Base-by-base conservation (phyloP, 2,888 invertebrate species). In the Scaptomyza tumidula region DNA sequence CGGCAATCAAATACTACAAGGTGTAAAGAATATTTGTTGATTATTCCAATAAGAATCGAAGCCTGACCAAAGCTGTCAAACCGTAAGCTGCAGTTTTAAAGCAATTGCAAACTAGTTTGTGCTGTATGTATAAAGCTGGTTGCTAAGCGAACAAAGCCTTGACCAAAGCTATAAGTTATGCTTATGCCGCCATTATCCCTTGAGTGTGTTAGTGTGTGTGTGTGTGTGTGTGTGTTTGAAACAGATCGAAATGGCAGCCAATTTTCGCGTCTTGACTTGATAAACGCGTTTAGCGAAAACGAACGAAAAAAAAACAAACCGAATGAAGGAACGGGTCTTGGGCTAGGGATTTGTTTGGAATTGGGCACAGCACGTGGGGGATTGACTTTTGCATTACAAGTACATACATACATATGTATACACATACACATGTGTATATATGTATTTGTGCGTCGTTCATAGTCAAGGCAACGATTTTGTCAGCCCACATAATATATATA, bases 231-330 rank as follows among this genome's bases (percentile, higher is more conserved):
- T 19, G 50, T 31, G 55, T 61, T 44, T 53, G 67, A 19, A 64
- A 48, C 75, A 80, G 81, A 78, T 78, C 78, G 71, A 78, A 75
- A 71, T 78, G 68, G 82, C 79, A 79, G 68, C 65, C 82, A 80
- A 84, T 80, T 81, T 75, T 72, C 78, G 64, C 71, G 78, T 49
- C 62, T 57, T 70, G 75, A 75, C 80, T 81, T 85, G 75, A 78
- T 75, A 76, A 81, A 75, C 66, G 74, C 69, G 60, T 54, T 48
- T 57, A 56, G 55, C 48, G 41, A 48, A 48, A 6, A 1, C 10
- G 1, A 39, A n/a, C n/a, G n/a, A n/a, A n/a, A n/a, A 10, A 16
- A 16, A 16, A 16, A 41, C 1, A 39, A 24, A 24, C 24, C 3
- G 3, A 24, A 24, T 2, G 19, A 24, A 24, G 1, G 19, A 19